Percentiles rank a stretch among this genome's conserved stretches.
Conservation (phyloP, 2,113 vertebrate genomes). For the Bubo bubo region DNA sequence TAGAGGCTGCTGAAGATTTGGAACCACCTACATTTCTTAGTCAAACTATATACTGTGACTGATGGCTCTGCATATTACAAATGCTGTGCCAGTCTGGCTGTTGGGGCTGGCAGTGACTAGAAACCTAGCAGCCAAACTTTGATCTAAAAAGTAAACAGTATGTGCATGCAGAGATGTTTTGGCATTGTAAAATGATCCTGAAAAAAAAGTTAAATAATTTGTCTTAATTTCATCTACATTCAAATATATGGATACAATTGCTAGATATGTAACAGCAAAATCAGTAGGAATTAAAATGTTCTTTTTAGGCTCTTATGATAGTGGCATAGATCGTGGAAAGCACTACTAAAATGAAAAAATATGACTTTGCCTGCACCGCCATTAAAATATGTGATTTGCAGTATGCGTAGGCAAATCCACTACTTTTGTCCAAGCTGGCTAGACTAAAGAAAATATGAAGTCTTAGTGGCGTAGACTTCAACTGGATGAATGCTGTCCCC, state of each 20-base stretch:
- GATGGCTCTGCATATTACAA: constrained; percentile 15
- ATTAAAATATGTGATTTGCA: not conserved
- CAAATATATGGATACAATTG: not conserved
- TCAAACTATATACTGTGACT: not conserved
- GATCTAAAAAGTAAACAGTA: constrained; percentile 33
- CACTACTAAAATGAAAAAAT: not conserved
- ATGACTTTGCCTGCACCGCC: rapidly evolving
- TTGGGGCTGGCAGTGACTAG: constrained; percentile 15
- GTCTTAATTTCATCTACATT: not conserved
- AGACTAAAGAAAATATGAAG: not conserved
- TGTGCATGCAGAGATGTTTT: not conserved
- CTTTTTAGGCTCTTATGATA: not conserved
- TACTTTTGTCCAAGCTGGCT: not conserved
- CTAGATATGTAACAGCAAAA: not conserved
- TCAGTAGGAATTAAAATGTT: not conserved
- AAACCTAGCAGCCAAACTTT: not conserved
- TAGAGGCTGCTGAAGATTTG: constrained; percentile 46
- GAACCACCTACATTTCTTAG: constrained; percentile 49
- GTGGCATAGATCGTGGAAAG: not conserved
- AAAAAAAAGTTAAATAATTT: not conserved
- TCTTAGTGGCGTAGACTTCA: not conserved
- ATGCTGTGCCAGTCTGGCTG: not conserved
- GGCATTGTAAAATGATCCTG: not conserved
- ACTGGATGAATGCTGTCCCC: not conserved
- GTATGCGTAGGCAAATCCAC: not conserved